Evolutionary conservation across 2,888 invertebrate species (phyloP), one percentile per base, ranked within the genome.

Genomic region (Acronicta psi): DNA sequence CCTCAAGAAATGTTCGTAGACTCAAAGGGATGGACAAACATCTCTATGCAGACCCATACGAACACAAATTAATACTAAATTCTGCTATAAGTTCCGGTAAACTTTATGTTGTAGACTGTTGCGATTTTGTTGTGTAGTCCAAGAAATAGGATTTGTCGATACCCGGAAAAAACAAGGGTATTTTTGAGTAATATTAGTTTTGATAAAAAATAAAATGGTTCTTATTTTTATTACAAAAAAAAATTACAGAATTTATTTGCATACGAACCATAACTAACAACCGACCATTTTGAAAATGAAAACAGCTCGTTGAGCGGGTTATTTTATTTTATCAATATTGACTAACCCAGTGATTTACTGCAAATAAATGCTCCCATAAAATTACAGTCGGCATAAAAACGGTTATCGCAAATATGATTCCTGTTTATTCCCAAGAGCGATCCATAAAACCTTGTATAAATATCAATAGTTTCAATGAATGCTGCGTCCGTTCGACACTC

Each of bases 1-100:
- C 87, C 87, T 82, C 88, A 86, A 89, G 89, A 87, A 90, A 86
- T 86, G 85, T 82, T 88, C 79, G 70, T 73, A 69, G 77, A 85
- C 86, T 88, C 86, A 89, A 88, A 89, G 87, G 88, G 84, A 81
- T 80, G 79, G 82, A 82, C 84, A 77, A 79, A 80, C 72, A 76
- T 81, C 79, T 76, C 75, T 75, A 67, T 60, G 75, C 62, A 68
- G 59, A 69, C 59, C 63, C 66, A 76, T 57, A 61, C 20, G 46
- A 65, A 75, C 78, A 73, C 73, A 80, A 83, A 80, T 83, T 81
- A 79, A 79, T 81, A 81, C 77, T 80, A 79, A 80, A 83, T 79
- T 78, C 74, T 53, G 40, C 65, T 65, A 75, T 68, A 50, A 62
- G 68, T 72, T 76, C n/a, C n/a, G 46, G 43, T 61, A 50, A 58